Evolutionary conservation across 2,797 vertebrate genomes (phyloP), one percentile per base, ranked within the genome.

Genomic region (Falco berigora): DNA sequence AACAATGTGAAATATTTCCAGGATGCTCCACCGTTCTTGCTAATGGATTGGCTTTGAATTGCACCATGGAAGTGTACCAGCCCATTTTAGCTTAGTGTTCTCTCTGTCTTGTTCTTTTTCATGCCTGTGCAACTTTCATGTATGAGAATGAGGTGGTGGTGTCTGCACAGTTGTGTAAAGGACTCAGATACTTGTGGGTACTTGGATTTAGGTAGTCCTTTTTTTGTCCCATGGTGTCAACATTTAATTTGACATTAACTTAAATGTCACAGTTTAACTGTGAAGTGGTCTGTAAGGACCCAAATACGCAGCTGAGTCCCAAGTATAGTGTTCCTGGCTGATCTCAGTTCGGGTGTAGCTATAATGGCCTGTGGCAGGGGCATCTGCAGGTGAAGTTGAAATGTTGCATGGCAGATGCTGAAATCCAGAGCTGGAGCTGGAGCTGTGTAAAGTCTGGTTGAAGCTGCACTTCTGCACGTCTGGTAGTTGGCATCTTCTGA

Each of bases 291-390:
- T 6, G 3, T 49, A 38, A 72, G 42, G 32, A n/a, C n/a, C 20
- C 36, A 71, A 27, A 50, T 23, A 15, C 9, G 3, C 27, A 38
- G n/a, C 38, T 36, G 68, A 27, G 58, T 36, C 25, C 19, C 61
- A n/a, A 0, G 1, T 30, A 5, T 6, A 17, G 14, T 22, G 36
- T 47, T 1, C 2, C 32, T 86, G 53, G 16, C 46, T 42, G 67
- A 44, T 66, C 44, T 28, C 28, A 12, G 30, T 17, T 79, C 4
- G 9, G 83, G 32, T 14, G 47, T 13, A 40, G 40, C 56, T 74
- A 6, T 34, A 11, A 20, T 25, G 30, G 34, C 46, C 42, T 27
- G 42, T 9, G 14, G 13, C 50, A 44, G 46, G n/a, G 59, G 30
- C 40, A 22, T 56, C 74, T 50, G 52, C 42, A 59, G 38, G 20